Evolutionary conservation across 2,797 vertebrate species (phyloP), one percentile per base, ranked within the genome.

Genomic region (Siniperca scherzeri): DNA sequence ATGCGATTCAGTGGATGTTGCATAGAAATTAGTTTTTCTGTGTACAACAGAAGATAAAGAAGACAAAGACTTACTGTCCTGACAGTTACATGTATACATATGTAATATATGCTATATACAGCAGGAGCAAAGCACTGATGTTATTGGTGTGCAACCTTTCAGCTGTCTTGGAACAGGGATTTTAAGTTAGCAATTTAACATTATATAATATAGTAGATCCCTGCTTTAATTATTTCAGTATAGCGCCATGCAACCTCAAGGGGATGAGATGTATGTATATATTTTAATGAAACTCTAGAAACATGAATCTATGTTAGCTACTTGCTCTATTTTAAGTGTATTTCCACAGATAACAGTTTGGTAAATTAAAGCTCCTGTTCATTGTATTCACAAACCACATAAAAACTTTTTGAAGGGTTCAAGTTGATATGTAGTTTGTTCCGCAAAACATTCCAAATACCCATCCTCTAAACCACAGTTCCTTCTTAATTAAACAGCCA

Each of bases 381-480:
- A 8, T 67, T 76, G 68, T 30, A 73, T 21, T 74, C 60, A 21
- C 33, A 76, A 76, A 64, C 16, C 25, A 78, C 17, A 52, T 70
- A 9, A 16, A 78, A 59, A 16, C 14, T 6, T 13, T 22, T 22
- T 5, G 4, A 38, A 36, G 12, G 16, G 6, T 77, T 68, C 40
- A 30, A 42, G 10, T 33, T 72, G 16, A 77, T 62, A 77, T 77
- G 1, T 16, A 9, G 48, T 76, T 70, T 38, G 59, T 72, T 67
- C 62, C 3, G 0, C 40, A 33, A 1, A 64, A 53, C 16, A 42
- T 71, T 25, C 53, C 52, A 50, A 81, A 40, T 50, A 36, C 27
- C 12, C 0, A 68, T 87, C 9, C 1, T 62, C 46, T 30, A 3
- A 78, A 64, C 33, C 27, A 17, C 44, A 16, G 16, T 46, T 48